Conservation (phyloP, 2,113 vertebrate genomes). For the Coturnix japonica region DNA sequence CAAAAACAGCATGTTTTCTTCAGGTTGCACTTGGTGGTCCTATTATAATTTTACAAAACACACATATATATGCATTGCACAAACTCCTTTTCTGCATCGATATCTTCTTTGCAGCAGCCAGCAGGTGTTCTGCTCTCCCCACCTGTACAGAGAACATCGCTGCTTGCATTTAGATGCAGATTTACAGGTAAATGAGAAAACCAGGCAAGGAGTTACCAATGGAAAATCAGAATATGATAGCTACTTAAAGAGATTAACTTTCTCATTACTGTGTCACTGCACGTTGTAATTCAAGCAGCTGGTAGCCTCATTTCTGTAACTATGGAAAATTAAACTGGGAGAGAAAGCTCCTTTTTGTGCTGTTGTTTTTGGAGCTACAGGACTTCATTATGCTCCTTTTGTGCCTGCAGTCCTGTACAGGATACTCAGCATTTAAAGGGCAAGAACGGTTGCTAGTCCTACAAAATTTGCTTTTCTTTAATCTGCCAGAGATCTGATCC, state of each 20-base stretch:
- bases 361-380: slow-evolving; percentile 14
- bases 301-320: slow-evolving; percentile 29
- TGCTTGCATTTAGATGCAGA: background rate
- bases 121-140: background rate
- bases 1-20: background rate
- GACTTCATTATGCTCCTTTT: slow-evolving; percentile 10
- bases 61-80: accelerated
- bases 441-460: background rate
- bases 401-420: background rate
- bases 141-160: background rate
- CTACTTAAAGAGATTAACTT: slow-evolving; percentile 58
- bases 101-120: background rate
- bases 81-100: accelerated
- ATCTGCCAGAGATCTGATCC: background rate
- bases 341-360: background rate
- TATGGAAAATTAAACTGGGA: slow-evolving; percentile 49
- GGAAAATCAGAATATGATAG: slow-evolving; percentile 20
- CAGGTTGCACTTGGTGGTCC: accelerated
- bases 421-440: slow-evolving; percentile 2
- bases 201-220: background rate
- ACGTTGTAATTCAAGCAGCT: slow-evolving; percentile 52
- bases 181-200: slow-evolving; percentile 27
- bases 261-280: slow-evolving; percentile 12
- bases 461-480: background rate
- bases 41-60: background rate